Evolutionary conservation across 1,140 invertebrate species (phyloP).

Genomic region (Atta cephalotes): DNA sequence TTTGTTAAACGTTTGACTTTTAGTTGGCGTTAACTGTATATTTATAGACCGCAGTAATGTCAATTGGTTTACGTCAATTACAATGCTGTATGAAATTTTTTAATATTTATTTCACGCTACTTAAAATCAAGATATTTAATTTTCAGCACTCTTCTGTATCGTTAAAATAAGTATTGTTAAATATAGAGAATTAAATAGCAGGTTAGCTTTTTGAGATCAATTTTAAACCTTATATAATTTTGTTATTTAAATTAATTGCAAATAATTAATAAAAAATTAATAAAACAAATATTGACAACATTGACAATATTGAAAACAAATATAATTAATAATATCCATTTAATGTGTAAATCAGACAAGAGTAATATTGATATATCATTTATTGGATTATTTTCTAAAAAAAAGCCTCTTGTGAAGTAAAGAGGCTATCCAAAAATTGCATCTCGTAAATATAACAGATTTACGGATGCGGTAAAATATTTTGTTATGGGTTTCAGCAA

Average conservation of each 20-base stretch:
- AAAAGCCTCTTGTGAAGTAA: conserved; percentile 88
- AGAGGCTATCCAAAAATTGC: conserved; percentile 90
- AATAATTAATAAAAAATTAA: no score
- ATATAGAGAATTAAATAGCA: not conserved
- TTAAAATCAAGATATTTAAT: not conserved
- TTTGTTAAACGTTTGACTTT: conserved; percentile 12
- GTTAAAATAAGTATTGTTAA: not conserved
- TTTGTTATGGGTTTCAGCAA: conserved; percentile 88
- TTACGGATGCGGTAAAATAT: conserved; percentile 86
- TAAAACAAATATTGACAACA: not conserved
- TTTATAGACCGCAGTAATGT: conserved; percentile 3
- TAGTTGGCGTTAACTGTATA: not conserved
- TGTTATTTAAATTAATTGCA: not conserved
- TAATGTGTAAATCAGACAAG: no score
- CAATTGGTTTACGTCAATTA: conserved; percentile 22
- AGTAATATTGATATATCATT: no score
- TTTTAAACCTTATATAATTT: not conserved
- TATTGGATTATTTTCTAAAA: not conserved
- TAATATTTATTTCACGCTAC: not conserved
- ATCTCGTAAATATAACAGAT: conserved; percentile 82
- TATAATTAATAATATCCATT: no score
- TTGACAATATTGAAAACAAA: no score
- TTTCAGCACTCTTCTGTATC: not conserved
- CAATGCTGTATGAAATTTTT: not conserved
- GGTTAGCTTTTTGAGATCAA: not conserved